Conservation (phyloP, 2,113 vertebrate genomes). For the Panthera tigris region DNA sequence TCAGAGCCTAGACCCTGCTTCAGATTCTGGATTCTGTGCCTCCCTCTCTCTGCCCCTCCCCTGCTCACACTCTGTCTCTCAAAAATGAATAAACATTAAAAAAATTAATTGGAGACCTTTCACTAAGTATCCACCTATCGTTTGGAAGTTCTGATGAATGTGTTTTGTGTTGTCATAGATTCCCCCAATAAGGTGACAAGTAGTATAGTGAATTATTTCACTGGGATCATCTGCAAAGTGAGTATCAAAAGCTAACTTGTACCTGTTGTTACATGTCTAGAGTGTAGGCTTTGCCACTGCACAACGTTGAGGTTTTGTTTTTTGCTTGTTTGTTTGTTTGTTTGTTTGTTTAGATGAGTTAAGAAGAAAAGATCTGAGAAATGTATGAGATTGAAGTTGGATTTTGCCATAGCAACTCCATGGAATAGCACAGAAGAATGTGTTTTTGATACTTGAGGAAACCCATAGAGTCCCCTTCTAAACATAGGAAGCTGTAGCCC, state of each 20-base stretch:
- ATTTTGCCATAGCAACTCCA: not conserved
- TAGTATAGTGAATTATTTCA: not conserved
- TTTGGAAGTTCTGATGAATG: not conserved
- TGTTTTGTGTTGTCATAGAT: not conserved
- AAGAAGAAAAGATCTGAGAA: slow-evolving; percentile 14
- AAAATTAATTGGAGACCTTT: not conserved
- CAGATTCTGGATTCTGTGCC: too few species aligned
- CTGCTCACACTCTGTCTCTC: too few species aligned
- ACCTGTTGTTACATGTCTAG: not conserved
- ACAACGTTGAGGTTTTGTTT: too few species aligned
- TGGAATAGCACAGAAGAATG: not conserved
- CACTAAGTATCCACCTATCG: accelerated
- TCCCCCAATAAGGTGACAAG: not conserved
- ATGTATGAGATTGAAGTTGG: not conserved
- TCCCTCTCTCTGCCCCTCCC: too few species aligned
- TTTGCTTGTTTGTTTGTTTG: not conserved
- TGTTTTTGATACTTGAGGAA: not conserved
- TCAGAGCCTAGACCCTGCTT: too few species aligned
- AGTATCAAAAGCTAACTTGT: not conserved
- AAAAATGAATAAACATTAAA: too few species aligned
- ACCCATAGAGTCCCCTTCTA: not conserved
- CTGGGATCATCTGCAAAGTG: not conserved
- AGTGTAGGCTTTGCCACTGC: not conserved
- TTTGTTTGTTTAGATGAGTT: not conserved
- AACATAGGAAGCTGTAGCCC: not conserved